These are phyloP conservation scores for Thereva nobilitata DNA, from an alignment of 2,888 invertebrate species.

Conservation along the genomic window DNA sequence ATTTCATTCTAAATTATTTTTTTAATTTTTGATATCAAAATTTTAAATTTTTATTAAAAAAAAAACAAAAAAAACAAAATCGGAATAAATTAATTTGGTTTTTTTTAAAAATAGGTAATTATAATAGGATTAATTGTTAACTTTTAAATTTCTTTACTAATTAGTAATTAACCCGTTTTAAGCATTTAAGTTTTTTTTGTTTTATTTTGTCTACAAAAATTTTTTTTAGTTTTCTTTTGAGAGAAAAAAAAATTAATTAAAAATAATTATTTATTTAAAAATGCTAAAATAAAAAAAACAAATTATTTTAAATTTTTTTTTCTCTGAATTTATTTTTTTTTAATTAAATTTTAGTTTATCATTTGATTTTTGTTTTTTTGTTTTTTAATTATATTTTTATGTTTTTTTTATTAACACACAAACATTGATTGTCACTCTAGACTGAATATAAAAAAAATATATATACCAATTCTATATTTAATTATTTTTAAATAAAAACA, in stretches of 20 bases:
- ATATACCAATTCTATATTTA: background rate
- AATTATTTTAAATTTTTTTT: constrained; percentile 4
- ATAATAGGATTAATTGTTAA: no score
- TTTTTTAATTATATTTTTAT: background rate
- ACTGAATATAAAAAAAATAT: constrained; percentile 23
- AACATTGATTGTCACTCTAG: constrained; percentile 41
- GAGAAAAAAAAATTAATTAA: background rate
- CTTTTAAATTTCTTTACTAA: no score
- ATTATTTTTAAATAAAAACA: constrained; percentile 5
- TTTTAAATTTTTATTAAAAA: no score
- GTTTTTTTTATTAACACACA: constrained; percentile 32
- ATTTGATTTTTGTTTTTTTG: constrained; percentile 2
- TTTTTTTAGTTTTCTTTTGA: background rate
- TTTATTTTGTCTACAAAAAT: constrained; percentile 2
- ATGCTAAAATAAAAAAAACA: constrained; percentile 5
- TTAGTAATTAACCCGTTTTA: background rate
- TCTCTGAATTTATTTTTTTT: background rate
- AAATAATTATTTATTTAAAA: constrained; percentile 1
- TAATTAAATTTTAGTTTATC: constrained; percentile 4
- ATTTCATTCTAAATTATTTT: no score
- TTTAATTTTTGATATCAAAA: no score
- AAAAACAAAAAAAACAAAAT: no score
- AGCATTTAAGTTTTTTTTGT: background rate
- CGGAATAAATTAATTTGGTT: no score
- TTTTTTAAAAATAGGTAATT: no score